A percentile compares a stretch with the other conserved stretches of the same genome.
Conservation (phyloP, 2,797 vertebrate species). For the Prunella strophiata region DNA sequence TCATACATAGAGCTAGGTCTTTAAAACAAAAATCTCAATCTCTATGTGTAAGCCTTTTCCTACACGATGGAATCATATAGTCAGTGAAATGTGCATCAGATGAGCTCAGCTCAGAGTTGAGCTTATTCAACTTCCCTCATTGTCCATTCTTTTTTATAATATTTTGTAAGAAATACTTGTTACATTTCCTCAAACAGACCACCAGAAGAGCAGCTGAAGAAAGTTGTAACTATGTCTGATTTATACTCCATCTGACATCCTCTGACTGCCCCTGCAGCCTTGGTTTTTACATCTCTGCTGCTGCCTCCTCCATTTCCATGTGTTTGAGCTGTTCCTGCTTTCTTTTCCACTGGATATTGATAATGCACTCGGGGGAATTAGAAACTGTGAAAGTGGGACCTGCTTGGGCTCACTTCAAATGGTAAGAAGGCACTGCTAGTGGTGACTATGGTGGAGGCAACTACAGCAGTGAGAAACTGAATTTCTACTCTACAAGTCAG, state of each 20-base stretch:
- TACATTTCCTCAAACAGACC: not conserved
- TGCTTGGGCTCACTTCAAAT: not conserved
- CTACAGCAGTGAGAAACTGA: not conserved
- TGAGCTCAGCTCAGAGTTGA: not conserved
- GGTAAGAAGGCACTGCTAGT: not conserved
- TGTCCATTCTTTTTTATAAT: not conserved
- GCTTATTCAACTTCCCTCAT: not conserved
- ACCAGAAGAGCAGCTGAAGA: not conserved
- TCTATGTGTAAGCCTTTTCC: not conserved
- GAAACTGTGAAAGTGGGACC: not conserved
- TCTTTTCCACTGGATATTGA: not conserved
- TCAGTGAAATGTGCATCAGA: not conserved
- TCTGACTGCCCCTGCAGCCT: not conserved
- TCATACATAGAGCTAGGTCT: not conserved
- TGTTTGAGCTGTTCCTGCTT: not conserved
- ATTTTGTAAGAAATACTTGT: not conserved
- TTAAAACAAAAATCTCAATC: not conserved
- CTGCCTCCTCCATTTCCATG: not conserved
- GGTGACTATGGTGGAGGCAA: fast-evolving
- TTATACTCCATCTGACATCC: fast-evolving
- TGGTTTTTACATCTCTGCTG: not conserved
- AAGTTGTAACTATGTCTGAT: not conserved
- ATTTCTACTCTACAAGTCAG: not conserved
- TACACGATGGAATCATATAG: not conserved
- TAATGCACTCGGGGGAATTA: not conserved